Evolutionary conservation across 2,113 vertebrate species (phyloP).

Genomic region (Falcunculus frontatus): DNA sequence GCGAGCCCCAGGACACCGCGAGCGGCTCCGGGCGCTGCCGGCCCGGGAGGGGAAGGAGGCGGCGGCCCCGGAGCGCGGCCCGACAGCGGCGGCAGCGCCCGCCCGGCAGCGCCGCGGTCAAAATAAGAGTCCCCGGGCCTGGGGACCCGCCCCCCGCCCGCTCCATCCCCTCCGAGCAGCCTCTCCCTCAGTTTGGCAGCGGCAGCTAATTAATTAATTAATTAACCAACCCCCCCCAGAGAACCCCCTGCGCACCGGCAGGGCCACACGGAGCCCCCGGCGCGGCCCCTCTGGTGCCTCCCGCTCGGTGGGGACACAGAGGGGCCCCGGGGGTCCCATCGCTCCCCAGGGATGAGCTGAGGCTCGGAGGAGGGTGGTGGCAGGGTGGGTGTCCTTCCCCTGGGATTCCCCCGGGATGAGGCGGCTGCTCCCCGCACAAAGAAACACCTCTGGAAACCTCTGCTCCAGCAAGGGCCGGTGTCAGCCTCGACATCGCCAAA

Average conservation of each 20-base stretch:
- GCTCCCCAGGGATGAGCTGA: background rate
- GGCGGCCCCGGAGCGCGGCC: background rate
- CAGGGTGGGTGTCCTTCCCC: too few species aligned
- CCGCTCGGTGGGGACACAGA: background rate
- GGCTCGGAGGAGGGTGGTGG: background rate
- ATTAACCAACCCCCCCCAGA: too few species aligned
- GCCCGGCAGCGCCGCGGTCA: conserved; percentile 1
- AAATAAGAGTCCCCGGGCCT: conserved; percentile 48
- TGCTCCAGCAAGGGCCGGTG: background rate
- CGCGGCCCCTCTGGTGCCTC: background rate
- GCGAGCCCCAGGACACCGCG: background rate
- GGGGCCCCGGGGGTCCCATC: background rate
- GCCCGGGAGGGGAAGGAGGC: background rate
- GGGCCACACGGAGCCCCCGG: background rate
- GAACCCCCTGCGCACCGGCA: background rate
- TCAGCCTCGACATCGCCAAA: too few species aligned
- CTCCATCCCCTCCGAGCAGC: background rate
- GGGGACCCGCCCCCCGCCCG: background rate
- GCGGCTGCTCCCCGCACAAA: accelerated
- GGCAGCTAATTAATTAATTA: background rate
- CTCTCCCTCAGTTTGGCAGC: background rate
- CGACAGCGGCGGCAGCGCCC: background rate
- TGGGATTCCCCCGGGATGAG: accelerated
- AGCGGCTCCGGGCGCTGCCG: background rate
- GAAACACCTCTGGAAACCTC: background rate